Conservation (phyloP, 1,140 invertebrate species). For the Pomacea maculata region DNA sequence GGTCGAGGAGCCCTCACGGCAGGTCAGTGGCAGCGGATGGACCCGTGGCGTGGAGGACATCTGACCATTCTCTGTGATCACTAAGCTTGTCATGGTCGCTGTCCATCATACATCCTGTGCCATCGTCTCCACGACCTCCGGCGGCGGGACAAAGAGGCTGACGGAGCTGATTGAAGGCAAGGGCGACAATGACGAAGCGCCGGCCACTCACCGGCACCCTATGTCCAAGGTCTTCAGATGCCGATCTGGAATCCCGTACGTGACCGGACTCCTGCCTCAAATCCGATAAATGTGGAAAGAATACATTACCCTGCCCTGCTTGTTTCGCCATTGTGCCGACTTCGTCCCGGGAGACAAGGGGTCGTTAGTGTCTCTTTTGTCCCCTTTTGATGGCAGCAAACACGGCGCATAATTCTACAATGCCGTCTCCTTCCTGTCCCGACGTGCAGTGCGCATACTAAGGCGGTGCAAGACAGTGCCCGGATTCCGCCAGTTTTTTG, state of each 20-base stretch:
- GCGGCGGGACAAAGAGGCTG: too few relatives aligned
- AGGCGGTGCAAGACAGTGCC: background rate
- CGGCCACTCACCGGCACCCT: too few relatives aligned
- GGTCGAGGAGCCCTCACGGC: too few relatives aligned
- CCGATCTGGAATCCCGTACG: conserved; percentile 5
- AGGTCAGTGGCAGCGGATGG: too few relatives aligned
- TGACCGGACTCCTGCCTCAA: conserved; percentile 15
- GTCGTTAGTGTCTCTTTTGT: conserved; percentile 23
- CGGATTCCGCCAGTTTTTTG: too few relatives aligned
- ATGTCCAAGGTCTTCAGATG: background rate
- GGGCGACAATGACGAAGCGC: too few relatives aligned
- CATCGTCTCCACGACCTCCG: too few relatives aligned
- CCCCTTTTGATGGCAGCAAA: conserved; percentile 27
- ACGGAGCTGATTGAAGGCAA: too few relatives aligned
- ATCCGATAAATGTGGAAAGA: conserved; percentile 22
- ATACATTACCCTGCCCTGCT: conserved; percentile 18
- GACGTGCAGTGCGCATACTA: conserved; percentile 16
- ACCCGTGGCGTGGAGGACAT: too few relatives aligned
- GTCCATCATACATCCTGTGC: too few relatives aligned
- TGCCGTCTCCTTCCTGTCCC: conserved; percentile 20
- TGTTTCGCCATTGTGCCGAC: conserved; percentile 19
- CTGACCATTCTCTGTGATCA: too few relatives aligned
- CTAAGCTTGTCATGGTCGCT: too few relatives aligned
- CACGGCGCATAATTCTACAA: conserved; percentile 26
- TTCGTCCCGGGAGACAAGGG: conserved; percentile 9